Evolutionary conservation across 2,113 vertebrate species (phyloP).

Genomic region (Psephotus haematonotus): DNA sequence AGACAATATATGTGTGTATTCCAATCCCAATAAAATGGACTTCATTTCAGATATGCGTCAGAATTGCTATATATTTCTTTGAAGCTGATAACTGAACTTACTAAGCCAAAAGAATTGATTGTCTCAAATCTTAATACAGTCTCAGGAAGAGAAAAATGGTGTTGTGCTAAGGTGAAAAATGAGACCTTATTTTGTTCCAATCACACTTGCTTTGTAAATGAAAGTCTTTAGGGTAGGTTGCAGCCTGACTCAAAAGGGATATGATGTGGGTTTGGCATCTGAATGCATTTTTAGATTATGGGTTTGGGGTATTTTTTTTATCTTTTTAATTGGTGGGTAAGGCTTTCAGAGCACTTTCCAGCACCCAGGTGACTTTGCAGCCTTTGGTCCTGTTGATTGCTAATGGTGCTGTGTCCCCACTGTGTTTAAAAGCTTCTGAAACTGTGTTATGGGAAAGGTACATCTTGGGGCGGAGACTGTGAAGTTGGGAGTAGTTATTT

Average conservation of each 20-base stretch:
- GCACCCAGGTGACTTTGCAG: not conserved
- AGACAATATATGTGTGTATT: not conserved
- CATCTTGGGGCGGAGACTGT: not conserved
- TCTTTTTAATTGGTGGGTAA: accelerated
- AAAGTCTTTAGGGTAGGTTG: not conserved
- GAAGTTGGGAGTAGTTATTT: not conserved
- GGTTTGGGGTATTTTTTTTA: not conserved
- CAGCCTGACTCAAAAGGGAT: not conserved
- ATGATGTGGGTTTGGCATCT: not conserved
- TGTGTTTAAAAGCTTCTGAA: not conserved
- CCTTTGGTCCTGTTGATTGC: not conserved
- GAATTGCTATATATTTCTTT: not conserved
- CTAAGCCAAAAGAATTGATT: not conserved
- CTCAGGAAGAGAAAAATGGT: not conserved
- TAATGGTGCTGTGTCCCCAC: not conserved
- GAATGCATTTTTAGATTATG: accelerated
- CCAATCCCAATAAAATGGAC: not conserved
- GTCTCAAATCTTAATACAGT: not conserved
- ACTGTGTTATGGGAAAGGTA: not conserved
- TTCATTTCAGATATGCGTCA: not conserved
- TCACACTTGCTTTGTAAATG: not conserved
- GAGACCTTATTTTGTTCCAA: not conserved
- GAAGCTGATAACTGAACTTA: not conserved
- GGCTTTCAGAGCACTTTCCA: not conserved
- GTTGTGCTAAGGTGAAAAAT: not conserved